Conservation (phyloP, 2,888 invertebrate genomes). For the Amiota mariae region DNA sequence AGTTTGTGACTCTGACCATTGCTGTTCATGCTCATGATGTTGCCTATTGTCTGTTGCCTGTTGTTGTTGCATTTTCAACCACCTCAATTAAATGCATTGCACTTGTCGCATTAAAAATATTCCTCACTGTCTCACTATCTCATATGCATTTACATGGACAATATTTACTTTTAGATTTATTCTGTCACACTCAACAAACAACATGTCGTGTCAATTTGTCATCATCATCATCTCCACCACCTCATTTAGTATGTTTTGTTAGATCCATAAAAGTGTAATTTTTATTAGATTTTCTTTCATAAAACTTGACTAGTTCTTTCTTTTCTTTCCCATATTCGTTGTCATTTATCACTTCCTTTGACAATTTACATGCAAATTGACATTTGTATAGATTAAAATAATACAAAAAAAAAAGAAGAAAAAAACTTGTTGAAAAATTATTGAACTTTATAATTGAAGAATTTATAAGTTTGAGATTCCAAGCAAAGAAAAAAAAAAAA, state of each 20-base stretch:
- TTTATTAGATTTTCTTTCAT: constrained; percentile 63
- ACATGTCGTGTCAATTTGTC: constrained; percentile 60
- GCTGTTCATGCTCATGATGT: constrained; percentile 36
- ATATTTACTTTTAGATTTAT: constrained; percentile 47
- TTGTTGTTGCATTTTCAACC: constrained; percentile 38
- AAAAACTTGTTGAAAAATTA: too few relatives aligned
- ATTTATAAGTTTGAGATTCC: too few relatives aligned
- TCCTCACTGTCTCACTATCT: constrained; percentile 37
- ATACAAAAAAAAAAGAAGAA: too few relatives aligned
- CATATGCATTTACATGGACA: constrained; percentile 34
- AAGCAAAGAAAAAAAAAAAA: too few relatives aligned
- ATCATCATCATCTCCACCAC: constrained; percentile 61
- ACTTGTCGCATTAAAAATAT: constrained; percentile 50
- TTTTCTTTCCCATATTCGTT: constrained; percentile 32
- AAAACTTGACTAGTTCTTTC: constrained; percentile 21
- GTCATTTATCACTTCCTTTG: constrained; percentile 64
- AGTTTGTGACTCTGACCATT: constrained; percentile 15
- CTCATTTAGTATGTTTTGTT: constrained; percentile 19
- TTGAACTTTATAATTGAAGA: too few relatives aligned
- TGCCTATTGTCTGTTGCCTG: too few relatives aligned
- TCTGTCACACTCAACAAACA: constrained; percentile 58
- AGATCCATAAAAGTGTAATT: constrained; percentile 48
- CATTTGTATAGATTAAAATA: constrained; percentile 24
- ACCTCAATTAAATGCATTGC: constrained; percentile 64
- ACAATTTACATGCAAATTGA: constrained; percentile 66